Evolutionary conservation across 1,140 invertebrate species (phyloP).

Genomic region (Drosophila ogumai): DNA sequence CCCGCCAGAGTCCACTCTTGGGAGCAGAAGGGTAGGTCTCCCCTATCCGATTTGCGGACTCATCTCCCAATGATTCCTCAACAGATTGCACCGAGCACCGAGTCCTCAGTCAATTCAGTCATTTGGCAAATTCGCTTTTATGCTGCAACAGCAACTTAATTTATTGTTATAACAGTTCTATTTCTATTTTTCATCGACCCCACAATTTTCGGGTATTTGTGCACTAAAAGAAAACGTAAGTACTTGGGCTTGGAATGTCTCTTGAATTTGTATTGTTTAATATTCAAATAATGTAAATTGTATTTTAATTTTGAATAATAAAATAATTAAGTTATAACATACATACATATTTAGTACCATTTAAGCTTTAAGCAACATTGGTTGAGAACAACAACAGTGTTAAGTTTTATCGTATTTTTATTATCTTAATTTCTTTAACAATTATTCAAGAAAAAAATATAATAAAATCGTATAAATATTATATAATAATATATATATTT

Average conservation of each 20-base stretch:
- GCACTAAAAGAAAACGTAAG: not conserved
- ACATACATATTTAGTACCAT: too few species aligned
- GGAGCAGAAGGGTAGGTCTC: conserved; percentile 1
- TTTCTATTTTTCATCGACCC: conserved; percentile 45
- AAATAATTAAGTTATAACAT: too few species aligned
- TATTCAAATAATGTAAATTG: too few species aligned
- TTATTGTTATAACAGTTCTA: conserved; percentile 74
- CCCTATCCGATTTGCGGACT: conserved; percentile 6
- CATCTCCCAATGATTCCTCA: conserved; percentile 55
- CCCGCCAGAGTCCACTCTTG: conserved; percentile 12
- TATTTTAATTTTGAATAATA: too few species aligned
- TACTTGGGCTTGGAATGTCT: not conserved
- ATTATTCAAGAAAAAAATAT: too few species aligned
- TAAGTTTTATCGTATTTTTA: too few species aligned
- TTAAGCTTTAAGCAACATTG: too few species aligned
- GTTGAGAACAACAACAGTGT: too few species aligned
- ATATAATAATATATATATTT: too few species aligned
- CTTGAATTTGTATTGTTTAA: too few species aligned
- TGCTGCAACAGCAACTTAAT: conserved; percentile 81
- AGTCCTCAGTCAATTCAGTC: conserved; percentile 31
- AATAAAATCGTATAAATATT: too few species aligned
- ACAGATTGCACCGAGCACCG: conserved; percentile 48
- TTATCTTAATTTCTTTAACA: too few species aligned
- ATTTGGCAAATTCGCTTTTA: conserved; percentile 72
- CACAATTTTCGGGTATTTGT: conserved; percentile 23